Percentiles rank a stretch among this genome's conserved stretches.
These are phyloP conservation scores for Apeltes quadracus DNA, from an alignment of 2,113 vertebrate genomes.

Conservation along the genomic window DNA sequence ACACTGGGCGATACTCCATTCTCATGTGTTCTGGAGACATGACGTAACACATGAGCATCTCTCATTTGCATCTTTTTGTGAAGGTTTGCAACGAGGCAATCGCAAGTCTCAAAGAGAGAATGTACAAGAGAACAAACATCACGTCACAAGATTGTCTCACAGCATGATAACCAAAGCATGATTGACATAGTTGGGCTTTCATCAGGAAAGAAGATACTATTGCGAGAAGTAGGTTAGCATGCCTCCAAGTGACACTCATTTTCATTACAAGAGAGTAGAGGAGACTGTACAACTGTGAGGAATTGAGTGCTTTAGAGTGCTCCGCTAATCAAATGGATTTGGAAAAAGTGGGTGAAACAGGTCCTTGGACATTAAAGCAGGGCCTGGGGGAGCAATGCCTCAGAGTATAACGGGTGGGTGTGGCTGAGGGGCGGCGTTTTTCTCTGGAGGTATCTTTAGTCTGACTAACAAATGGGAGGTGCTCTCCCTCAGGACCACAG, in stretches of 20 bases:
- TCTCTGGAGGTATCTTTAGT: slow-evolving; percentile 52
- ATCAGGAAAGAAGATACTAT: slow-evolving; percentile 38
- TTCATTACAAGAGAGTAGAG: slow-evolving; percentile 52
- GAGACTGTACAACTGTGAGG: slow-evolving; percentile 34
- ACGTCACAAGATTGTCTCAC: slow-evolving; percentile 30
- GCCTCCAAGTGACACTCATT: slow-evolving; percentile 56
- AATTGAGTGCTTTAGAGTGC: slow-evolving; percentile 39
- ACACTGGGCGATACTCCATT: slow-evolving; percentile 61
- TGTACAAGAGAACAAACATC: slow-evolving; percentile 5
- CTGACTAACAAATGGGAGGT: slow-evolving; percentile 57
- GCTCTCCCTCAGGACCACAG: slow-evolving; percentile 23
- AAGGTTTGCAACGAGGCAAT: slow-evolving; percentile 27
- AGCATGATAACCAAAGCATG: slow-evolving; percentile 47
- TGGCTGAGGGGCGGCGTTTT: slow-evolving; percentile 62
- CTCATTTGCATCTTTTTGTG: slow-evolving; percentile 47
- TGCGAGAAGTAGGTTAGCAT: slow-evolving; percentile 69
- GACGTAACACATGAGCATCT: slow-evolving; percentile 67
- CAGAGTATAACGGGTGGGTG: slow-evolving; percentile 58
- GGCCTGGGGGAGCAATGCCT: slow-evolving; percentile 33
- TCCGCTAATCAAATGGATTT: slow-evolving; percentile 47
- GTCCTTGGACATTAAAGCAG: slow-evolving; percentile 42
- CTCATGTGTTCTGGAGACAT: slow-evolving; percentile 71
- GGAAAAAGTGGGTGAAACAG: slow-evolving; percentile 27
- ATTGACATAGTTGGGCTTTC: slow-evolving; percentile 38
- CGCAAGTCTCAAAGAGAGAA: background rate